phyloP scores from a whole-genome alignment of 2,113 vertebrate genomes.

The Progne subis region DNA sequence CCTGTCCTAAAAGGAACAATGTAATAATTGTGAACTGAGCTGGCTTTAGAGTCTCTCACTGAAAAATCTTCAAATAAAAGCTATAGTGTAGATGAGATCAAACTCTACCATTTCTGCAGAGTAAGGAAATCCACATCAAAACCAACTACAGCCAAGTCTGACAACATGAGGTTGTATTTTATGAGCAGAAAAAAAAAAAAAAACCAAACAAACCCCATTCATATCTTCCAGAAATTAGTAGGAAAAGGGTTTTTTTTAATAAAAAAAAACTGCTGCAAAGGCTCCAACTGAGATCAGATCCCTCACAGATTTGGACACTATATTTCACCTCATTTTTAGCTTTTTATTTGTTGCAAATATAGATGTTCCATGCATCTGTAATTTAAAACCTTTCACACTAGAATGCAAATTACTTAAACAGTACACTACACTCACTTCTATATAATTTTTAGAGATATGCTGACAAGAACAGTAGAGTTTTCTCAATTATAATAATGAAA shows the following conservation, averaged over 20 bases:
- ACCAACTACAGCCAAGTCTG: not conserved
- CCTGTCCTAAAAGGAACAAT: not conserved
- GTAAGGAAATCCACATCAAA: not conserved
- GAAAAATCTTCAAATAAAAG: not conserved
- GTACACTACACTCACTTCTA: not conserved
- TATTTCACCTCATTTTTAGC: not conserved
- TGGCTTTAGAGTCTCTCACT: not conserved
- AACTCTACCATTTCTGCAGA: not conserved
- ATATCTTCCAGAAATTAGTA: not conserved
- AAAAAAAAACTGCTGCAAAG: not conserved
- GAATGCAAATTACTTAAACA: not conserved
- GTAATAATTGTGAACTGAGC: not conserved
- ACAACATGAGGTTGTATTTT: not conserved
- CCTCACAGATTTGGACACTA: not conserved
- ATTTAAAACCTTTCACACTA: not conserved
- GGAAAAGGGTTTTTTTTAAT: not conserved
- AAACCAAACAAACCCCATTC: not conserved
- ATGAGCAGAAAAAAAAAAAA: not conserved
- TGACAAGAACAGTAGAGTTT: not conserved
- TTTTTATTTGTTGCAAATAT: not conserved
- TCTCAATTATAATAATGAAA: not conserved
- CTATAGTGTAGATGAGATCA: not conserved
- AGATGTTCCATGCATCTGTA: not conserved
- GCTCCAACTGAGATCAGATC: not conserved
- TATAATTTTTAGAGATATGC: not conserved